Evolutionary conservation across 2,113 vertebrate species (phyloP), one percentile per base, ranked within the genome.

Genomic region (Suncus etruscus): DNA sequence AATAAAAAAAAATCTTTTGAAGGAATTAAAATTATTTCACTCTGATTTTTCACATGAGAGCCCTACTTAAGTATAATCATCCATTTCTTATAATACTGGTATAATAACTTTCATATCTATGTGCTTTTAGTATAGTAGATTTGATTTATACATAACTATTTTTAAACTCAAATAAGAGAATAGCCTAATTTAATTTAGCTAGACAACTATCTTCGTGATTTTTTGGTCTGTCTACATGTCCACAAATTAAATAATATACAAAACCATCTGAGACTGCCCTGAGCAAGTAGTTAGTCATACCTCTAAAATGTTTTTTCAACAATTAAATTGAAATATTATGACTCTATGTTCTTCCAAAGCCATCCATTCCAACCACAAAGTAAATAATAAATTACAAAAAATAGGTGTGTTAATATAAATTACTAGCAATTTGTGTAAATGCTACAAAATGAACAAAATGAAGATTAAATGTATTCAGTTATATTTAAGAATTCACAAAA

Each of bases 241-340:
- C 92, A 96, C 84, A 97, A 97, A 97, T 97, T 92, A 97, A 97
- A 96, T 97, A 91, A 97, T 97, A 97, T 96, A 96, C 11, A 1
- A 72, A 96, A 93, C 5, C 89, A 81, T 93, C 73, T 95, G 11
- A 76, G 87, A 32, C 74, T 87, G 50, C 31, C 61, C 73, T 81
- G 25, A 77, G 73, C 4, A 58, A 61, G 47, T 16, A 82, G 45
- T 93, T 61, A 86, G 92, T 82, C 27, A 65, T 15, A 8, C 45
- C 83, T 95, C 87, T 94, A 84, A 76, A 95, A 83, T 92, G 83
- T 93, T 75, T 79, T 96, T 74, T 91, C 45, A 86, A 31, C 47
- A 51, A 91, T 93, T 94, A 92, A 61, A 85, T 91, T 92, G 74
- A 63, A 94, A 95, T 93, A 76, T 95, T 93, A 68, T 86, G 80